These are phyloP conservation scores for Cetoscarus ocellatus DNA, from an alignment of 2,797 vertebrate species.

Conservation along the genomic window DNA sequence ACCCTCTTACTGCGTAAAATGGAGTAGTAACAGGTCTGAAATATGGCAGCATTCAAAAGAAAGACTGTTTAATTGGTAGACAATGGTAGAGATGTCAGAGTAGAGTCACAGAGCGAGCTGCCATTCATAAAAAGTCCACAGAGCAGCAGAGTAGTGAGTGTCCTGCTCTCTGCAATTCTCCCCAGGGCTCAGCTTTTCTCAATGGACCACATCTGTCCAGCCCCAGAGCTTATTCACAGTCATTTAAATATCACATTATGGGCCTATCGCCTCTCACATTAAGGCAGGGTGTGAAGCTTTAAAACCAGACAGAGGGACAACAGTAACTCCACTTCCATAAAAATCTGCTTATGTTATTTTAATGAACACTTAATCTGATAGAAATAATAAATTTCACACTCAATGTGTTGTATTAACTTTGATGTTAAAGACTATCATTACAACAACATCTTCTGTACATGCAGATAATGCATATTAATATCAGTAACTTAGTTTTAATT, in stretches of 20 bases:
- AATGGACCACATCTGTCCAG: constrained; percentile 75
- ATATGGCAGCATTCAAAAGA: accelerated
- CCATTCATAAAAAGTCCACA: constrained; percentile 83
- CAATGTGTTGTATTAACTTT: no score
- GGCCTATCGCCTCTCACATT: neutral
- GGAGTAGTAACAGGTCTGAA: accelerated
- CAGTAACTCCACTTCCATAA: neutral
- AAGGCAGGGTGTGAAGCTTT: no score
- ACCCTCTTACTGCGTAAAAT: neutral
- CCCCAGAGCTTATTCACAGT: constrained; percentile 31
- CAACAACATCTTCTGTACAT: no score
- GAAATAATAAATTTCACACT: no score
- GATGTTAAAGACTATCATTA: no score
- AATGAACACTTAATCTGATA: no score
- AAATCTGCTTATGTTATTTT: neutral
- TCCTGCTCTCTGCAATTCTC: constrained; percentile 38
- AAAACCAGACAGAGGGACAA: neutral
- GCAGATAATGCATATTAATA: no score
- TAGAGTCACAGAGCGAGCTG: constrained; percentile 53
- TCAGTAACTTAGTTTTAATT: no score
- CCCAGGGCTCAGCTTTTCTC: constrained; percentile 65
- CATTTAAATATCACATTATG: constrained; percentile 16
- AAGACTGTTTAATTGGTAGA: neutral
- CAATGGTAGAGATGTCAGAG: neutral
- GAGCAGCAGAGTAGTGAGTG: constrained; percentile 54